These are phyloP conservation scores for Montipora foliosa DNA, from an alignment of 64 coral and sea anemone genomes.

Conservation along the genomic window DNA sequence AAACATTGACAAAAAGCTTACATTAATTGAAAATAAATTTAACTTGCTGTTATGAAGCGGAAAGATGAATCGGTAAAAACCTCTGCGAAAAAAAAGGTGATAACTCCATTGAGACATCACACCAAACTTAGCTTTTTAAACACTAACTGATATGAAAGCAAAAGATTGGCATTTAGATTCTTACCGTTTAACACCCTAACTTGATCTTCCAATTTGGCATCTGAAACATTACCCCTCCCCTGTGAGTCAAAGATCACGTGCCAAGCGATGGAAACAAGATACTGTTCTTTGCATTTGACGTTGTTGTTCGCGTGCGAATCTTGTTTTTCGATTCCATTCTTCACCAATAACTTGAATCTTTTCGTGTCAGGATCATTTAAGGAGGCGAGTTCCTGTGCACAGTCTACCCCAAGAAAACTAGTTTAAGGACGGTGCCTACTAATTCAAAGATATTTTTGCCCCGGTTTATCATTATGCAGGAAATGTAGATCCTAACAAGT, in stretches of 20 bases:
- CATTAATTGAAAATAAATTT: background rate
- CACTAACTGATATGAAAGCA: too few relatives aligned
- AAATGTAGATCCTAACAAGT: too few relatives aligned
- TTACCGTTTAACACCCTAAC: slow-evolving; percentile 60
- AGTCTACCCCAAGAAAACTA: too few relatives aligned
- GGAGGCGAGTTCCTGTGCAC: background rate
- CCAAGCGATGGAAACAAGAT: slow-evolving; percentile 63
- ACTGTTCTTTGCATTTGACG: slow-evolving; percentile 49
- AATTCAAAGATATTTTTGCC: too few relatives aligned
- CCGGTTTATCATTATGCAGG: too few relatives aligned
- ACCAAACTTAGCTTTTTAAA: too few relatives aligned
- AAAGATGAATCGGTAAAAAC: slow-evolving; percentile 51
- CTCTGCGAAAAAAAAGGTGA: slow-evolving; percentile 30
- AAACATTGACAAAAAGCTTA: too few relatives aligned
- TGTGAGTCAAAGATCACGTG: slow-evolving; percentile 37
- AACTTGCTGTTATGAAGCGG: slow-evolving; percentile 58
- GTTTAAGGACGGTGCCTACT: too few relatives aligned
- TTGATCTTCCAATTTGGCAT: slow-evolving; percentile 23
- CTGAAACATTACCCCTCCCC: slow-evolving; percentile 56
- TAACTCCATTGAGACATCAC: background rate
- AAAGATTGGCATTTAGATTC: background rate
- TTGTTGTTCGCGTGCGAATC: slow-evolving; percentile 20
- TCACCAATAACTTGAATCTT: background rate
- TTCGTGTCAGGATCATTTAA: background rate
- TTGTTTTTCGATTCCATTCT: background rate